phyloP scores from a whole-genome alignment of 2,797 vertebrate genomes.

The Urocyon cinereoargenteus region DNA sequence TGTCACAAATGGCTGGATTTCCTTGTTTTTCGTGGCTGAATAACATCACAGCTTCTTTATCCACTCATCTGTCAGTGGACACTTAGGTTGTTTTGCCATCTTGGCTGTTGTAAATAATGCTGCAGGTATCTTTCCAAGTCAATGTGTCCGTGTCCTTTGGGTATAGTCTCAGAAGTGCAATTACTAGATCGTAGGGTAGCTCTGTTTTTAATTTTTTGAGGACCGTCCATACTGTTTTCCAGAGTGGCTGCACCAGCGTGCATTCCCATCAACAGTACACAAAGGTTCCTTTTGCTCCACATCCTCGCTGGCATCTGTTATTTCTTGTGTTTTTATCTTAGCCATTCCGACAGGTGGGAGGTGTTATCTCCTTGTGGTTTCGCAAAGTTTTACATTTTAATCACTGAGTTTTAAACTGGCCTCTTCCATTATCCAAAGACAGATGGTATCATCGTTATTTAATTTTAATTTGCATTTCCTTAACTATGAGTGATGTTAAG shows the following conservation, averaged over 20 bases:
- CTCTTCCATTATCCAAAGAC: not conserved
- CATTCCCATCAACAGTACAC: not conserved
- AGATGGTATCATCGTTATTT: not conserved
- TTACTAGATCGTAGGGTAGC: not conserved
- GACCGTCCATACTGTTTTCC: not conserved
- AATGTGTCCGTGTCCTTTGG: not conserved
- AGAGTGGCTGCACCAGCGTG: not conserved
- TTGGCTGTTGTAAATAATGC: not conserved
- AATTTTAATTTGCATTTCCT: constrained; percentile 48
- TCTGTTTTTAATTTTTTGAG: not conserved
- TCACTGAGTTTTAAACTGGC: not conserved
- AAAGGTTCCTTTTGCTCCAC: not conserved
- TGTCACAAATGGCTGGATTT: not conserved
- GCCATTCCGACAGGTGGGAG: not conserved
- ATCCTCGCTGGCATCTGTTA: not conserved
- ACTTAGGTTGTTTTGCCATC: not conserved
- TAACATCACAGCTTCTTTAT: not conserved
- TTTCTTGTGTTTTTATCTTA: not conserved
- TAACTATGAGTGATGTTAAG: not conserved
- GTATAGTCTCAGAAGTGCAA: not conserved
- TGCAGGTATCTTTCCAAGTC: not conserved
- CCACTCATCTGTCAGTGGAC: not conserved
- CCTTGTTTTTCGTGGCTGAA: not conserved
- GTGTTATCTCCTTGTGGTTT: not conserved
- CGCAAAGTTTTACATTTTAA: not conserved